phyloP scores from a whole-genome alignment of 2,113 vertebrate genomes.

The Mesembrinibis cayennensis region DNA sequence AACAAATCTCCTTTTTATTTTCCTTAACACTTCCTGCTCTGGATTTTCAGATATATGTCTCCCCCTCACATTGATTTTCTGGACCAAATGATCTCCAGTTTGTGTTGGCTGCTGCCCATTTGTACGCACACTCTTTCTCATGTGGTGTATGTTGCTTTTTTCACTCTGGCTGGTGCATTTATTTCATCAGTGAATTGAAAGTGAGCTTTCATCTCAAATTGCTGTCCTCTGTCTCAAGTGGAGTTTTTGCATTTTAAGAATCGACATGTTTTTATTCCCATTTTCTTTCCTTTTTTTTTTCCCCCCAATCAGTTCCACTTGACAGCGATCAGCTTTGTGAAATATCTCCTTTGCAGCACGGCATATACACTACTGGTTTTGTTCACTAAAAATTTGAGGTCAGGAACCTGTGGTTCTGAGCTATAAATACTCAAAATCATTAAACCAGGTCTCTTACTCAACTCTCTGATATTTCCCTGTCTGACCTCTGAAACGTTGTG shows the following conservation, averaged over 20 bases:
- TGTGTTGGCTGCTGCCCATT: background rate
- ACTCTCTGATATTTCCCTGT: background rate
- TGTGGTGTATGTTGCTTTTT: background rate
- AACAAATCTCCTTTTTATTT: background rate
- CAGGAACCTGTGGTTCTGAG: background rate
- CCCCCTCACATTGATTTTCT: background rate
- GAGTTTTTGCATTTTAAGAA: background rate
- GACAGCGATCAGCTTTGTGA: background rate
- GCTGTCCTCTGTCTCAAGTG: background rate
- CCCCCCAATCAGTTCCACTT: background rate
- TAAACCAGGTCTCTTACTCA: background rate
- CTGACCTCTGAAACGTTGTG: accelerated
- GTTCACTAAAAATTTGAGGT: background rate
- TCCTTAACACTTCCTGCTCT: background rate
- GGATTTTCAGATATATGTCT: background rate
- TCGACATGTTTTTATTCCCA: background rate
- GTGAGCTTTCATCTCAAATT: background rate
- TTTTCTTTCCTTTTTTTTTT: background rate
- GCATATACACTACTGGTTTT: background rate
- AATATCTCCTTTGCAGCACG: background rate
- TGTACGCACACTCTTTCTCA: background rate
- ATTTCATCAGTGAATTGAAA: background rate
- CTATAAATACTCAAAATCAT: background rate
- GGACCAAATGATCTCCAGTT: background rate
- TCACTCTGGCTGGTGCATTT: background rate